Evolutionary conservation across 2,888 invertebrate genomes (phyloP), one percentile per base, ranked within the genome.

Genomic region (Pseudanteris insignis): DNA sequence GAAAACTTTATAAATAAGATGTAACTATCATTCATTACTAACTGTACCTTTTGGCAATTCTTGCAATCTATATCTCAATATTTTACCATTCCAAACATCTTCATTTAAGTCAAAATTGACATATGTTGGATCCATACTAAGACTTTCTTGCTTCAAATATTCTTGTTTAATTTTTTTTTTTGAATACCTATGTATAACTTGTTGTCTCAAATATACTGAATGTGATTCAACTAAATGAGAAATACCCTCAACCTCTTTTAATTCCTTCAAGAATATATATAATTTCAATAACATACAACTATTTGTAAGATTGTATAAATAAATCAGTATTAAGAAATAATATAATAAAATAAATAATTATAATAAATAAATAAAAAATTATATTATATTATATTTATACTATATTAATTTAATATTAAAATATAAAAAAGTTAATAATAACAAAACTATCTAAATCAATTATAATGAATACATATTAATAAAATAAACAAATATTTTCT

Each of bases 141-240:
- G 10, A 21, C 6, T 1, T 21, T 40, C 28, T 10, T 10, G 18
- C 1, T 55, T 44, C 0, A 25, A 21, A 29, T 33, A 7, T 8
- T 70, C 12, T 28, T 65, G 37, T 10, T 66, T 65, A 15, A 73
- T 21, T 47, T 70, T 58, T 1, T 65, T 69, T 63, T 79, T 80
- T 1, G 64, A 18, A 38, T 53, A 69, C 37, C 77, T 73, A 9
- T 75, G 71, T 18, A 71, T 53, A 25, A 76, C 66, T 44, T 75
- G 76, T 21, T 75, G 75, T 10, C 76, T 67, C 10, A 78, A 66
- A 51, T 74, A 68, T 25, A 70, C 66, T 0, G 77, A 72, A 43
- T 79, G 79, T 0, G 79, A 73, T 61, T 76, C 76, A 3, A 71
- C 67, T 50, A 79, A 67, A 51, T 74, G 66, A 60, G 66, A 69